Percentiles rank a stretch among this genome's conserved stretches.
Conservation (phyloP, 1,140 invertebrate genomes). For the Heliconius hewitsoni region DNA sequence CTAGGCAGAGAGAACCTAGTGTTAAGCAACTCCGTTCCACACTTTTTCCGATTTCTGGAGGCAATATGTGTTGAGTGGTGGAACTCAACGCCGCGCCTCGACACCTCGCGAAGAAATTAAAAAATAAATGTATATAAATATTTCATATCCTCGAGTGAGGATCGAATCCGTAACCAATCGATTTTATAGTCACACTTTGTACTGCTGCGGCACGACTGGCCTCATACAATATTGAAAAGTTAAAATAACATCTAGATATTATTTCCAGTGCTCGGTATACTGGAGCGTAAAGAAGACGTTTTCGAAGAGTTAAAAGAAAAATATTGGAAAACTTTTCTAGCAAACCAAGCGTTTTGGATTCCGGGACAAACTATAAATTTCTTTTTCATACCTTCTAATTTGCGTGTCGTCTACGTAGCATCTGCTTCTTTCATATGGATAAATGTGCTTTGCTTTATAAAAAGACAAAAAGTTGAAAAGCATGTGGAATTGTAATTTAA, state of each 20-base stretch:
- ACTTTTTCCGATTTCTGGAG: no score
- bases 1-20: no score
- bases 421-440: conserved; percentile 88
- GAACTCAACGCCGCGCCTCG: no score
- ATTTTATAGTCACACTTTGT: no score
- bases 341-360: conserved; percentile 90
- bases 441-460: conserved; percentile 89
- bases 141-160: no score
- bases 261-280: conserved; percentile 86
- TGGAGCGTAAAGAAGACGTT: conserved; percentile 86
- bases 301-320: conserved; percentile 87
- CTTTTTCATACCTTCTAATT: conserved; percentile 84
- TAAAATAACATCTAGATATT: background rate
- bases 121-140: no score
- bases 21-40: no score
- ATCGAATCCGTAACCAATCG: no score
- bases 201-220: no score
- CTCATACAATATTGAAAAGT: background rate
- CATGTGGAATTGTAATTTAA: conserved; percentile 4
- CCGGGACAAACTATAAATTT: conserved; percentile 90
- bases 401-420: conserved; percentile 87
- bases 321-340: conserved; percentile 86
- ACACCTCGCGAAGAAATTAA: no score
- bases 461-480: conserved; percentile 79
- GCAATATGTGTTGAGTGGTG: no score